A percentile compares a stretch with the other conserved stretches of the same genome.
Conservation (phyloP, 2,888 invertebrate genomes). For the Tridacna crocea region DNA sequence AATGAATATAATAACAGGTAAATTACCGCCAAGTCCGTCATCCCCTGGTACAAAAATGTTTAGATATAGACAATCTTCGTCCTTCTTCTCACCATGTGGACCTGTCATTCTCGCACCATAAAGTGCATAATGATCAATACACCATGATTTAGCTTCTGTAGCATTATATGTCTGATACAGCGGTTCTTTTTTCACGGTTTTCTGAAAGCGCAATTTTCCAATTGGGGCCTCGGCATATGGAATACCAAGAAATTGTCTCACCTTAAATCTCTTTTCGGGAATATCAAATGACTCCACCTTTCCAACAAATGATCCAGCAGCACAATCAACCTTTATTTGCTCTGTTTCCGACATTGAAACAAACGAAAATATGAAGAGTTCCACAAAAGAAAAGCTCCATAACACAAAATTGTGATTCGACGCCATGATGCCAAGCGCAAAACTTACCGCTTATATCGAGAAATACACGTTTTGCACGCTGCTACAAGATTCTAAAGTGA, state of each 20-base stretch:
- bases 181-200: not conserved
- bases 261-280: not conserved
- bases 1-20: slow-evolving; percentile 9
- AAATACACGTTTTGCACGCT: too few species aligned
- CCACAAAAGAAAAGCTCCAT: not conserved
- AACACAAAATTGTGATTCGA: not conserved
- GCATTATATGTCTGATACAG: not conserved
- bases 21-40: too few species aligned
- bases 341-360: not conserved
- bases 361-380: not conserved
- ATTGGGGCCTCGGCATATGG: slow-evolving; percentile 7
- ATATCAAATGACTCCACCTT: not conserved
- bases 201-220: slow-evolving; percentile 1
- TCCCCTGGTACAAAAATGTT: not conserved
- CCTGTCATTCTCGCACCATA: not conserved
- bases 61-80: slow-evolving; percentile 11
- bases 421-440: too few species aligned
- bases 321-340: not conserved
- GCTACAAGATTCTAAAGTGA: too few species aligned
- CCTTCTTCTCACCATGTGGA: not conserved
- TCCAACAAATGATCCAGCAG: not conserved
- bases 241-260: slow-evolving; percentile 3
- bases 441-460: too few species aligned
- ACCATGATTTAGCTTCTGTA: not conserved
- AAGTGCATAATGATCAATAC: not conserved